Base-by-base conservation (phyloP, 2,113 vertebrate species). In the Typhlomys cinereus region DNA sequence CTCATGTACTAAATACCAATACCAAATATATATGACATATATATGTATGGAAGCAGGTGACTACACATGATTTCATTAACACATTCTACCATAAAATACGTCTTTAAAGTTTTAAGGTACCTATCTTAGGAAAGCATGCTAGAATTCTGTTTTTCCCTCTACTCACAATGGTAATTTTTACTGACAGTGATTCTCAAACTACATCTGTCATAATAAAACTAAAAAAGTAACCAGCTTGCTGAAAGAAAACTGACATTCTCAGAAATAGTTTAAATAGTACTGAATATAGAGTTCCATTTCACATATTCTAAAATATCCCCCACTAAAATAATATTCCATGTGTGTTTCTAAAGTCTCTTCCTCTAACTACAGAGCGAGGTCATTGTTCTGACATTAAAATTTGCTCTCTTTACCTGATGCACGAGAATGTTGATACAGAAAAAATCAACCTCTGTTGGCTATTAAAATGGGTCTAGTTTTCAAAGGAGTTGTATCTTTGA, bases 171-270 rank as follows among this genome's bases (percentile, higher is more conserved):
- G 59, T 84, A 91, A 96, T 96, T 96, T n/a, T 96, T 95, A 94
- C 95, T 98, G 96, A 97, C 85, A 64, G 20, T 85, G 95, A 97
- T 96, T 97, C 92, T 97, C 95, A 96, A 97, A 92, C 90, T 96
- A 96, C 96, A 97, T 95, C 96, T 97, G 96, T 98, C 97, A 98
- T 87, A 97, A 96, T 79, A 96, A 82, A 93, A 94, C 97, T 96
- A 90, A 97, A 98, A 98, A 97, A 91, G 96, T 90, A 97, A 97
- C 88, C 95, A 97, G 92, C 79, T 95, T 96, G 97, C 97, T 97
- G 97, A 97, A 97, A 90, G 93, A 97, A 96, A 97, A 96, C 88
- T 96, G 97, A 84, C 95, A 97, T 94, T 96, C 95, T 94, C 93
- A 93, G 90, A 97, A 97, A 97, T 87, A 93, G 96, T 93, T 97